Percentiles rank a stretch among this genome's conserved stretches.
These are phyloP conservation scores for Xestia xanthographa DNA, from an alignment of 2,888 invertebrate genomes.

Conservation along the genomic window DNA sequence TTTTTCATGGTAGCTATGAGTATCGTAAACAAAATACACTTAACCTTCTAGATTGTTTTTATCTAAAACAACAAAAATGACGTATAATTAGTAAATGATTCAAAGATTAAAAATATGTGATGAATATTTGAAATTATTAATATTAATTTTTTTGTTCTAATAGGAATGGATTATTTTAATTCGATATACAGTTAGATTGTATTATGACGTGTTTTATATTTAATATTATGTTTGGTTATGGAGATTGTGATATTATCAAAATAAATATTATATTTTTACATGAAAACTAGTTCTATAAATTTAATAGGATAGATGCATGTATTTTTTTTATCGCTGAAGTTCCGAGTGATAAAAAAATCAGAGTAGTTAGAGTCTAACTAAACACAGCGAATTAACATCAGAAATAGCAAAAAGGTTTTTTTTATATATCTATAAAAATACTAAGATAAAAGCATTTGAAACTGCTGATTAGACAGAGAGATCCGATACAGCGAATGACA, in stretches of 20 bases:
- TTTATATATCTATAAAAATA: too few relatives aligned
- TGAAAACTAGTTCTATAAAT: neutral
- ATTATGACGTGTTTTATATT: neutral
- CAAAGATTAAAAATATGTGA: slow-evolving; percentile 4
- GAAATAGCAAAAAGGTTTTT: too few relatives aligned
- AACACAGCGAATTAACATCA: too few relatives aligned
- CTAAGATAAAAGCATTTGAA: too few relatives aligned
- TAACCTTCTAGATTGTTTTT: neutral
- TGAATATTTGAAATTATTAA: slow-evolving; percentile 27
- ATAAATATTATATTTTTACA: slow-evolving; percentile 25
- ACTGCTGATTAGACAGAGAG: too few relatives aligned
- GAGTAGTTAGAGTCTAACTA: too few relatives aligned
- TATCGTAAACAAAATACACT: neutral
- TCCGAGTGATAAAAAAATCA: too few relatives aligned
- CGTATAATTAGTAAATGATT: neutral
- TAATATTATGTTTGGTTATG: neutral
- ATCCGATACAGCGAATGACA: too few relatives aligned
- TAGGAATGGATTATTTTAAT: neutral
- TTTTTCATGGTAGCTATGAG: neutral
- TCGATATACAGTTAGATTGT: slow-evolving; percentile 1
- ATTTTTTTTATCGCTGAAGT: too few relatives aligned
- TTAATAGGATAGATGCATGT: too few relatives aligned
- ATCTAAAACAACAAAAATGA: neutral
- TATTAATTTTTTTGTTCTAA: neutral
- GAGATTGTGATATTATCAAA: slow-evolving; percentile 20